Conservation (phyloP, 2,113 vertebrate genomes). For the Mustelus asterias region DNA sequence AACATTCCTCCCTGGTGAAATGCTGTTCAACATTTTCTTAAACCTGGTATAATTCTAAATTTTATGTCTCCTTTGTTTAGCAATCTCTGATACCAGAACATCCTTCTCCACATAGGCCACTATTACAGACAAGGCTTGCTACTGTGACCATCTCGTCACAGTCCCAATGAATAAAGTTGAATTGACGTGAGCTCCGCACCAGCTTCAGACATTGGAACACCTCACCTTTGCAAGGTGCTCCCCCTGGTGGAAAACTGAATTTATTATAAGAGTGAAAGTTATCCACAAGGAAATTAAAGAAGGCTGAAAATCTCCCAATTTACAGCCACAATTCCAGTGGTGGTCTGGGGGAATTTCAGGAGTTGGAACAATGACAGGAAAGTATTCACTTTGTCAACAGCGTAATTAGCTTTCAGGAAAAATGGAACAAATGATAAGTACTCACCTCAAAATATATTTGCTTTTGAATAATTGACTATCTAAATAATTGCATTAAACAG, state of each 20-base stretch:
- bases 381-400: too few species aligned
- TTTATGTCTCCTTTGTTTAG: neutral
- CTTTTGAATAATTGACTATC: too few species aligned
- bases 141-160: neutral
- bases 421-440: too few species aligned
- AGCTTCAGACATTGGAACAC: neutral
- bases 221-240: neutral
- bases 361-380: too few species aligned
- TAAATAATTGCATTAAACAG: too few species aligned
- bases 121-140: neutral
- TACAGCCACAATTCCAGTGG: neutral
- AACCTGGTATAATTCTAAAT: neutral
- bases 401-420: too few species aligned
- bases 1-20: neutral
- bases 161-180: neutral
- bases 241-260: neutral
- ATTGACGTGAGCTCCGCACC: neutral
- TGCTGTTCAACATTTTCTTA: neutral
- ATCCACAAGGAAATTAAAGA: neutral
- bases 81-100: too few species aligned
- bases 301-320: neutral
- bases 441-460: too few species aligned
- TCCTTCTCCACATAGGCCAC: too few species aligned
- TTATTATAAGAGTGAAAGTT: neutral
- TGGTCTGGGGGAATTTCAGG: too few species aligned